Percentiles rank a stretch among this genome's conserved stretches.
These are phyloP conservation scores for Planococcus citri DNA, from an alignment of 1,140 invertebrate genomes.

Conservation along the genomic window DNA sequence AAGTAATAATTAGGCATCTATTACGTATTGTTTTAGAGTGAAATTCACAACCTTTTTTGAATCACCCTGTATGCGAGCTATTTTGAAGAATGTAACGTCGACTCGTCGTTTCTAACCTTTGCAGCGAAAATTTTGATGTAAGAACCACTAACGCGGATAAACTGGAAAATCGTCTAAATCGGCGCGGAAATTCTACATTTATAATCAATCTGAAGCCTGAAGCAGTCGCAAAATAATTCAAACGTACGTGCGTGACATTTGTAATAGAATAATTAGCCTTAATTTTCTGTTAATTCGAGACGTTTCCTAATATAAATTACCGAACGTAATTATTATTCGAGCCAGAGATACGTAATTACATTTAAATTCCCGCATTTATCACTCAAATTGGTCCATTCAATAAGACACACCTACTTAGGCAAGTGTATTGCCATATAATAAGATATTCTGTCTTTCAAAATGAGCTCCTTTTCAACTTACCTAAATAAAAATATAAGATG, in stretches of 20 bases:
- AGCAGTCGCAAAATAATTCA: neutral
- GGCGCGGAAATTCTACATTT: neutral
- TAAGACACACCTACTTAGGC: too few relatives aligned
- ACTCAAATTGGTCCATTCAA: neutral
- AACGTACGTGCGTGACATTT: slow-evolving; percentile 13
- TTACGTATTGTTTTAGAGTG: too few relatives aligned
- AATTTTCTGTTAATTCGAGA: slow-evolving; percentile 14
- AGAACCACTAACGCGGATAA: neutral
- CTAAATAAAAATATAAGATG: too few relatives aligned
- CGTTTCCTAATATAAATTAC: slow-evolving; percentile 18
- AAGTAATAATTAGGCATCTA: too few relatives aligned
- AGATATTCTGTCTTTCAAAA: too few relatives aligned
- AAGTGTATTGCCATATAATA: too few relatives aligned
- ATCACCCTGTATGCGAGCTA: too few relatives aligned
- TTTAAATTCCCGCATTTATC: neutral
- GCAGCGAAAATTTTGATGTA: too few relatives aligned
- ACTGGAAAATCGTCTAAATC: neutral
- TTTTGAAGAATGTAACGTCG: too few relatives aligned
- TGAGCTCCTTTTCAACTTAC: too few relatives aligned
- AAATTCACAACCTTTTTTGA: too few relatives aligned
- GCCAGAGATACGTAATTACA: neutral
- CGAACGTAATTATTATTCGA: slow-evolving; percentile 5
- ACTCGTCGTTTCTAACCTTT: too few relatives aligned
- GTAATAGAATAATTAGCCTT: slow-evolving; percentile 14
- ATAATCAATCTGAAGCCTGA: slow-evolving; percentile 6